Percentiles rank a stretch among this genome's conserved stretches.
phyloP scores from a whole-genome alignment of 1,140 invertebrate species.

The Rhopalosiphum maidis region DNA sequence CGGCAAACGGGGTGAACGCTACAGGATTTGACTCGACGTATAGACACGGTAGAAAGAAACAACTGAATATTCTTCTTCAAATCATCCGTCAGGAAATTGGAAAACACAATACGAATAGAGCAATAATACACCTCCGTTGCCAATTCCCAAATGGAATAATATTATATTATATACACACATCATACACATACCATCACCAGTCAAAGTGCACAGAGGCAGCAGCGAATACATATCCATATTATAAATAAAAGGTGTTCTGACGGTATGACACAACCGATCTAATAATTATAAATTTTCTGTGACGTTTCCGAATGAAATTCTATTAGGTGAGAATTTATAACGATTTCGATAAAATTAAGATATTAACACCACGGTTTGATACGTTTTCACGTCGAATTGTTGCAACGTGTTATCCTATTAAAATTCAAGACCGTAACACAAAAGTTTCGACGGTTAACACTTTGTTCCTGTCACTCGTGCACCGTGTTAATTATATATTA shows the following conservation, averaged over 20 bases:
- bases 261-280: neutral
- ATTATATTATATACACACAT: neutral
- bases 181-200: neutral
- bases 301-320: neutral
- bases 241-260: neutral
- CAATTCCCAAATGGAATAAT: conserved; percentile 25
- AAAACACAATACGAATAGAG: conserved; percentile 43
- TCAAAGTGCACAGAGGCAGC: neutral
- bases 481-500: neutral
- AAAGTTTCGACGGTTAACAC: conserved; percentile 29
- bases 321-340: neutral
- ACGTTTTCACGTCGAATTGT: neutral
- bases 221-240: neutral
- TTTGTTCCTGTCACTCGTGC: neutral
- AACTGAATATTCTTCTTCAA: conserved; percentile 34
- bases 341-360: neutral
- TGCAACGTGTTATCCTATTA: neutral
- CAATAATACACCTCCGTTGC: conserved; percentile 12
- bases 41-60: neutral
- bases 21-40: conserved; percentile 30
- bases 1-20: neutral
- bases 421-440: conserved; percentile 2
- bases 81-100: conserved; percentile 34
- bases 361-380: neutral
- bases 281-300: neutral